Conservation (phyloP, 1,140 invertebrate genomes). For the Zaprionus camerounensis region DNA sequence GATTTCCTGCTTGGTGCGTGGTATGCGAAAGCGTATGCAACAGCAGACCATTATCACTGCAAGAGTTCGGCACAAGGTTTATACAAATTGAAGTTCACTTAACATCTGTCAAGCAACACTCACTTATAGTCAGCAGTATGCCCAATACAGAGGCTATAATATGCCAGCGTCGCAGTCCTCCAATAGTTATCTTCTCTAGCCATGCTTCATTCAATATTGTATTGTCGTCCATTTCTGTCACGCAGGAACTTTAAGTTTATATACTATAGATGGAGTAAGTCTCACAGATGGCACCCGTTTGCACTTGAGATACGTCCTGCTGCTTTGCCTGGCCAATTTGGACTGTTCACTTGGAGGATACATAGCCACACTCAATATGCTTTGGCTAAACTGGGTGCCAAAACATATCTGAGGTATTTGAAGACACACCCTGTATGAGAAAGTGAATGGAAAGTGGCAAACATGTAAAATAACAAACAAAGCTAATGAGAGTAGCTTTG, state of each 20-base stretch:
- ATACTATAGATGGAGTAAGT: background rate
- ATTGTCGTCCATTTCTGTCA: conserved; percentile 62
- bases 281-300: background rate
- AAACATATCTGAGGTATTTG: conserved; percentile 15
- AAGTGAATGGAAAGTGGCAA: conserved; percentile 34
- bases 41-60: conserved; percentile 92
- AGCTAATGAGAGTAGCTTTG: background rate
- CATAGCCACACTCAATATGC: conserved; percentile 32
- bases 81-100: background rate
- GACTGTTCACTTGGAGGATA: conserved; percentile 52
- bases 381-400: conserved; percentile 38
- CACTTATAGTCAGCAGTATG: conserved; percentile 81
- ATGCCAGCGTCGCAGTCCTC: conserved; percentile 88
- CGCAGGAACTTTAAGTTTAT: conserved; percentile 7
- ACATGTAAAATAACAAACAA: conserved; percentile 61
- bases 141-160: conserved; percentile 87
- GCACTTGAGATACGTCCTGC: conserved; percentile 44
- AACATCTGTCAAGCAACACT: conserved; percentile 11
- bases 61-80: background rate
- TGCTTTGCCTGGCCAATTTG: conserved; percentile 55
- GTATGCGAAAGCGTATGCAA: conserved; percentile 93
- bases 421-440: conserved; percentile 39
- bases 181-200: conserved; percentile 86
- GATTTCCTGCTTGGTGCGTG: conserved; percentile 96
- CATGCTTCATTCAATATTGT: conserved; percentile 85